Evolutionary conservation across 1,140 invertebrate species (phyloP).

Genomic region (Lordiphosa mommai): DNA sequence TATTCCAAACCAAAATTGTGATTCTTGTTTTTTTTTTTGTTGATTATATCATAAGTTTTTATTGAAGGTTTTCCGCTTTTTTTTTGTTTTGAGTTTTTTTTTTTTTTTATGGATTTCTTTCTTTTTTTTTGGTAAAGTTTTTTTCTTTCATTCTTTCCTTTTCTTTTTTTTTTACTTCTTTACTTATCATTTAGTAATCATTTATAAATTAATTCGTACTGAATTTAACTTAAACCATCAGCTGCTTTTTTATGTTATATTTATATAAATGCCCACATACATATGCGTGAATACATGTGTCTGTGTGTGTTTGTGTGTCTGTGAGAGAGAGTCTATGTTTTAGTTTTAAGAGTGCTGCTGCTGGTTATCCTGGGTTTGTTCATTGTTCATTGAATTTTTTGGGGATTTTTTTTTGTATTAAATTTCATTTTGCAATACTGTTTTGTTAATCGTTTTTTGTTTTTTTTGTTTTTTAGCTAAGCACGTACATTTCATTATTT

Average conservation of each 20-base stretch:
- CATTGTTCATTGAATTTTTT: constrained; percentile 13
- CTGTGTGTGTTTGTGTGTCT: constrained; percentile 33
- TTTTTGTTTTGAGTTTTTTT: constrained; percentile 43
- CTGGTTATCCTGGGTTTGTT: background rate
- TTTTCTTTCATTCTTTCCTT: constrained; percentile 36
- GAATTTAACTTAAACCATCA: constrained; percentile 68
- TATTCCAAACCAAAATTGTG: no score
- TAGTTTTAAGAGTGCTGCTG: constrained; percentile 1
- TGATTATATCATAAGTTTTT: constrained; percentile 80
- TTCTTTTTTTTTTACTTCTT: constrained; percentile 38
- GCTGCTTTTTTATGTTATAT: constrained; percentile 41
- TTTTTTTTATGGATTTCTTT: constrained; percentile 32
- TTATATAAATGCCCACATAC: constrained; percentile 70
- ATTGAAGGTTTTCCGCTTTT: constrained; percentile 71
- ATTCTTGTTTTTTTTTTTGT: constrained; percentile 48
- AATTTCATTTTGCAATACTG: constrained; percentile 53
- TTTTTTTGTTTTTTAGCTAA: background rate
- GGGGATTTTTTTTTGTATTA: constrained; percentile 5
- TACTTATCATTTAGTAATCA: constrained; percentile 51
- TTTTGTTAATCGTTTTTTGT: constrained; percentile 37
- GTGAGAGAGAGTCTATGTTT: constrained; percentile 21
- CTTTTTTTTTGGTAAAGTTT: constrained; percentile 28
- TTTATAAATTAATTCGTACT: constrained; percentile 71
- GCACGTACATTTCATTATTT: constrained; percentile 6
- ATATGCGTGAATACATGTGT: constrained; percentile 21